These are phyloP conservation scores for Cyphotilapia sp. DNA, from an alignment of 2,113 vertebrate genomes.

Conservation along the genomic window DNA sequence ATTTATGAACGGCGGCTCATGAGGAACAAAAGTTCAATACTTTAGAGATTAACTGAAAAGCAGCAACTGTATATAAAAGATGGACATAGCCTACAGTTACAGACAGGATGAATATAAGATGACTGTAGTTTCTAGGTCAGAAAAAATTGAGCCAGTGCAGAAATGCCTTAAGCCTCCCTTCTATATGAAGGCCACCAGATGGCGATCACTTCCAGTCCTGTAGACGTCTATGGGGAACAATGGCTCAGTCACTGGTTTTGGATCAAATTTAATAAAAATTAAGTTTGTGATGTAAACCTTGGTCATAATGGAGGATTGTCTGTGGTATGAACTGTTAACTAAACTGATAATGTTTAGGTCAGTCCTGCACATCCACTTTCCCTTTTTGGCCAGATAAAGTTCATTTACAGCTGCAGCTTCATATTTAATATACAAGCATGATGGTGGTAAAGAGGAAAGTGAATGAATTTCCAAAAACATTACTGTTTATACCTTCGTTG, in stretches of 20 bases:
- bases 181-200: background rate
- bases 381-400: background rate
- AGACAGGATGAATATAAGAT: background rate
- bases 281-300: background rate
- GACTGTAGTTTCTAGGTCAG: background rate
- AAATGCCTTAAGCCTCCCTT: background rate
- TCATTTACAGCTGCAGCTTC: background rate
- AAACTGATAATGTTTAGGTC: rapidly evolving
- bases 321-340: background rate
- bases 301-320: rapidly evolving
- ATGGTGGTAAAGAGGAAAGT: background rate
- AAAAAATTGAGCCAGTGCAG: background rate
- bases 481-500: constrained; percentile 74
- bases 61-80: background rate
- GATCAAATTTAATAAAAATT: background rate
- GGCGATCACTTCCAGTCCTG: background rate
- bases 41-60: background rate
- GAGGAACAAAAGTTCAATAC: background rate
- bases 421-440: background rate
- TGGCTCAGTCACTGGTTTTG: background rate
- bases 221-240: background rate
- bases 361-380: background rate
- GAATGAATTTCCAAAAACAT: background rate
- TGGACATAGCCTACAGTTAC: background rate
- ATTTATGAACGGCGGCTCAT: rapidly evolving